Base-by-base conservation (phyloP, 2,113 vertebrate genomes). In the Lamprologus callipterus region DNA sequence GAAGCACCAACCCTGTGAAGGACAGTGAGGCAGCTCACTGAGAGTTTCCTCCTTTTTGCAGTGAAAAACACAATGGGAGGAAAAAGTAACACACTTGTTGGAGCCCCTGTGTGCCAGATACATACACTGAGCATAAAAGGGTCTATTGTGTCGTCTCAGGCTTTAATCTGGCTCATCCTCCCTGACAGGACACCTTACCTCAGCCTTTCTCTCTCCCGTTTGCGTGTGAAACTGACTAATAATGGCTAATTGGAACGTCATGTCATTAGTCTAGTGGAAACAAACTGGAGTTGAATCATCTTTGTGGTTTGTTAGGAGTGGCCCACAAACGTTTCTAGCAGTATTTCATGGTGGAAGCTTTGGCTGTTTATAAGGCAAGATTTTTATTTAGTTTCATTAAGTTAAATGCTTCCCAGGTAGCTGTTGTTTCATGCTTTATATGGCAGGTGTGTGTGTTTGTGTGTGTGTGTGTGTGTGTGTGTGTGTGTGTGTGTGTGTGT, bases 31-130 rank as follows among this genome's bases (percentile, higher is more conserved):
- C 26, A 51, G 45, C 70, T 55, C 79, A 58, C 13, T 35, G 45
- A 83, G 23, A 60, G 80, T 85, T 90, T 89, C 53, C 87, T 92
- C 73, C 73, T 82, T 75, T 79, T 80, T 68, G 28, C 83, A 60
- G 54, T 47, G 26, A 80, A 42, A 5, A 89, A 94, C 83, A 97
- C 96, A 97, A 96, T 96, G 90, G 93, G 85, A 96, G 96, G 97
- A 97, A 97, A 96, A 79, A 94, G 63, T 83, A 86, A 86, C 93
- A 94, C 95, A 91, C 87, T 95, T 79, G 90, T 94, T 81, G 86
- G 51, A 91, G 89, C 79, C 82, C 83, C 90, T 88, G 85, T 93
- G 90, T 87, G 79, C 90, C 82, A 87, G 82, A 94, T 87, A 53
- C 90, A 92, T 95, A 86, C 91, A 91, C 90, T 92, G 93, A 93